Conservation (phyloP, 53 echinoderm and acorn worm genomes). For the Henricia sp. region DNA sequence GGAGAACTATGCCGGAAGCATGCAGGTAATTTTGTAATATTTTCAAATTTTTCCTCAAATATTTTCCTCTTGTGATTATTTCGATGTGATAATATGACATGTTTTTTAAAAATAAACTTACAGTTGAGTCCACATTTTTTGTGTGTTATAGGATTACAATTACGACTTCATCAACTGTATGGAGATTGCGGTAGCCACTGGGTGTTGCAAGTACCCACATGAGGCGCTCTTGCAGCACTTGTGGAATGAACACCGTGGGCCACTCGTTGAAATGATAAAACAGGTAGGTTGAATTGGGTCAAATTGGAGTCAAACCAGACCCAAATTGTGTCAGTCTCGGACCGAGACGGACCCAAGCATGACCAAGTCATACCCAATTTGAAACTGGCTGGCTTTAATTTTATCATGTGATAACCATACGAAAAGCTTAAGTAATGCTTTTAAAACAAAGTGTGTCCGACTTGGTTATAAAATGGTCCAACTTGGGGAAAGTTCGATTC, state of each 20-base stretch:
- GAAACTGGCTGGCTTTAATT: too few species aligned
- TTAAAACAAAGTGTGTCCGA: too few species aligned
- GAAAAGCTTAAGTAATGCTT: too few species aligned
- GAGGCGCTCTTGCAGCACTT: slow-evolving; percentile 49
- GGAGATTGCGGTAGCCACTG: slow-evolving; percentile 82
- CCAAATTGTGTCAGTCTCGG: too few species aligned
- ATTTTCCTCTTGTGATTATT: neutral
- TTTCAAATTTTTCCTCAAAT: neutral
- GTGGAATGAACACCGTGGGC: slow-evolving; percentile 74
- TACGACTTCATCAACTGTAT: slow-evolving; percentile 83
- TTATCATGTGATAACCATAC: too few species aligned
- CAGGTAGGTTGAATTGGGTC: slow-evolving; percentile 52
- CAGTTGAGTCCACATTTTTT: neutral
- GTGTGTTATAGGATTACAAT: slow-evolving; percentile 73
- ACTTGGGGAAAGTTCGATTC: too few species aligned
- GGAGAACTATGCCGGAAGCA: slow-evolving; percentile 62
- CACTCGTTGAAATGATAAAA: slow-evolving; percentile 79
- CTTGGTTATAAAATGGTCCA: too few species aligned
- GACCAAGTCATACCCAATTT: too few species aligned
- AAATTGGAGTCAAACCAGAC: too few species aligned
- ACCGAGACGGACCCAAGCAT: too few species aligned
- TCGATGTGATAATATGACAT: too few species aligned
- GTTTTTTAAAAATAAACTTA: too few species aligned
- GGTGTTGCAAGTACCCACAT: slow-evolving; percentile 81
- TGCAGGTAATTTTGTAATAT: slow-evolving; percentile 65